These are phyloP conservation scores for Crotalus viridis DNA, from an alignment of 2,113 vertebrate species.

Conservation along the genomic window DNA sequence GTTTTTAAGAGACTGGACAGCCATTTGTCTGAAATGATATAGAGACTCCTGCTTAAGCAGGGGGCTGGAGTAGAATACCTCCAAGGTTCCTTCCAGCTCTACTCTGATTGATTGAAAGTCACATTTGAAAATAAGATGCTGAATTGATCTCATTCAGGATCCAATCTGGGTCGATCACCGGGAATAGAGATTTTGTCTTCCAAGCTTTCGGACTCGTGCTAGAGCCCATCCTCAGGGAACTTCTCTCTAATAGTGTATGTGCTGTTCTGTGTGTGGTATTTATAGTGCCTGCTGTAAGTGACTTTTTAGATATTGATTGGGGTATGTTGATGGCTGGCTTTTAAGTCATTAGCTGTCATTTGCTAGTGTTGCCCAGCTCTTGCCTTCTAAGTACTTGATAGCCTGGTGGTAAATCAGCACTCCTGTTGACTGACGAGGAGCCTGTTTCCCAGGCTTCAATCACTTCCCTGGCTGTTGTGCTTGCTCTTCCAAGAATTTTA, in stretches of 20 bases:
- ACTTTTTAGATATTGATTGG: background rate
- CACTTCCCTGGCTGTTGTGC: background rate
- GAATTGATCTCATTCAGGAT: background rate
- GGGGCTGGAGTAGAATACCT: too few species aligned
- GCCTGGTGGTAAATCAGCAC: background rate
- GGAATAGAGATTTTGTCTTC: background rate
- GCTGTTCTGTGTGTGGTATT: background rate
- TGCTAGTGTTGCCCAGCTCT: background rate
- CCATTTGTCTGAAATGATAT: too few species aligned
- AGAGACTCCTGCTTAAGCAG: too few species aligned
- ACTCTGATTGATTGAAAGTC: too few species aligned
- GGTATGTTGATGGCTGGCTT: background rate
- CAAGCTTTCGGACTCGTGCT: background rate
- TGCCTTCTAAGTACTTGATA: background rate
- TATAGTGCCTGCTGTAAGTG: background rate
- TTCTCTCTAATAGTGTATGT: background rate
- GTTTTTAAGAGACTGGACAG: too few species aligned
- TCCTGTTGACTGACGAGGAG: background rate
- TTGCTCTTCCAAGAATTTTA: background rate
- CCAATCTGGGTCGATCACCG: too few species aligned
- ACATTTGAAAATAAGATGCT: background rate
- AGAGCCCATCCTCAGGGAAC: background rate
- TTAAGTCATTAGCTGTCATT: background rate
- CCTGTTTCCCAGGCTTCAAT: background rate
- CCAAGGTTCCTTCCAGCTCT: too few species aligned